Base-by-base conservation (phyloP, 2,888 invertebrate genomes). In the Sphecodes monilicornis region DNA sequence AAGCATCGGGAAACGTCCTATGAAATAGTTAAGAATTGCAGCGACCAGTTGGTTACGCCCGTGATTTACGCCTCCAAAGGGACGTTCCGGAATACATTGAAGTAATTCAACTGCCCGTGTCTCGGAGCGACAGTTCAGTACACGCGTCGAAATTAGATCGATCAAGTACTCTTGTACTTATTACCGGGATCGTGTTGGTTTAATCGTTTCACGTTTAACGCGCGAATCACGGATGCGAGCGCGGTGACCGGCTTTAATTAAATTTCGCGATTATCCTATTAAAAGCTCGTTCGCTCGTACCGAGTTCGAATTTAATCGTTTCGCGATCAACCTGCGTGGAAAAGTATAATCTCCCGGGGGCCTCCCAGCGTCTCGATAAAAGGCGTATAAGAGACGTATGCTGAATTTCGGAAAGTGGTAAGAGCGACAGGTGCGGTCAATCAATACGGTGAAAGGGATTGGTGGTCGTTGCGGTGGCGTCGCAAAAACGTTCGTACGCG, bases 371-470 rank as follows among this genome's bases (percentile, higher is more conserved):
- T 3, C 29, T 5, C 18, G 54, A 11, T 54, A n/a, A n/a, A 54
- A 11, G 54, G 3, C 22, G 50, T n/a, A n/a, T 10, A n/a, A n/a
- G 66, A 64, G 16, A 70, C 54, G 50, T 60, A 43, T 32, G 3
- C 43, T 39, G 83, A 78, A 78, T 75, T 26, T 43, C 77, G 84
- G 84, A 76, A 84, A 71, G 83, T n/a, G 60, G 84, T 50, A 50
- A 70, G 77, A 41, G 54, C 41, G 85, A 81, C 86, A 85, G 85
- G 86, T 84, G 86, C 76, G 73, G 50, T 79, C 76, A 71, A 80
- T 84, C 76, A 72, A 73, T 76, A 79, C 76, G 69, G 86, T 88
- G 90, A 89, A 89, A 88, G 90, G 87, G 75, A 77, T 80, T 70
- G 86, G 68, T 11, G 68, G 78, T 46, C 73, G 77, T 54, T 64